Evolutionary conservation across 2,113 vertebrate species (phyloP).

Genomic region (Anser cygnoides): DNA sequence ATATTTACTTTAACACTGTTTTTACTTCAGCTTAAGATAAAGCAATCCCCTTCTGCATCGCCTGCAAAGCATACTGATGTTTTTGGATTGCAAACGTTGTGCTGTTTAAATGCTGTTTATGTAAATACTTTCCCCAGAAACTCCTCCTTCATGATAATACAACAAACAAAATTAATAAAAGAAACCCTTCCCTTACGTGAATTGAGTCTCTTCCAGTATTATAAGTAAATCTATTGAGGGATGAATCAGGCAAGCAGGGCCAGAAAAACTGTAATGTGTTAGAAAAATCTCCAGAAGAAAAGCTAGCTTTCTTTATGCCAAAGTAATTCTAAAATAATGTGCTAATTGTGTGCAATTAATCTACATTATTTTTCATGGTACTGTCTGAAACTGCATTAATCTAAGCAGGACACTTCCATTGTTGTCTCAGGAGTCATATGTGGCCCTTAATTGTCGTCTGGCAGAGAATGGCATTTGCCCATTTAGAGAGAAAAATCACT

Average conservation of each 20-base stretch:
- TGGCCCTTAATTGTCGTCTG: background rate
- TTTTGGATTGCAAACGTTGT: background rate
- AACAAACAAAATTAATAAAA: conserved; percentile 3
- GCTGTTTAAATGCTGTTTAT: conserved; percentile 24
- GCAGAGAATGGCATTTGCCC: background rate
- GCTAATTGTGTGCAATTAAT: conserved; percentile 3
- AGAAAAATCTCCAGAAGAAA: background rate
- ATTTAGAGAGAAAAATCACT: background rate
- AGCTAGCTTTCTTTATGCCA: background rate
- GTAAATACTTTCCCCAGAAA: background rate
- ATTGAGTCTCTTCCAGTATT: background rate
- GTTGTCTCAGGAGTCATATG: background rate
- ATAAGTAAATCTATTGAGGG: background rate
- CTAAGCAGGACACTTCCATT: background rate
- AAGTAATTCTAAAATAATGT: background rate
- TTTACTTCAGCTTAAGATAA: conserved; percentile 20
- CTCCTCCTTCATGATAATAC: background rate
- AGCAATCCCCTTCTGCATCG: background rate
- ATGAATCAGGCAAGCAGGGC: background rate
- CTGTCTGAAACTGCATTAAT: background rate
- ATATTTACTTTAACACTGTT: conserved; percentile 25
- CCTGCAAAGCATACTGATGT: background rate
- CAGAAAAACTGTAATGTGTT: background rate
- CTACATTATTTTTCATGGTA: background rate
- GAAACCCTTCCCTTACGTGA: background rate